phyloP scores from a whole-genome alignment of 2,888 invertebrate species.

The Argynnis bischoffii region DNA sequence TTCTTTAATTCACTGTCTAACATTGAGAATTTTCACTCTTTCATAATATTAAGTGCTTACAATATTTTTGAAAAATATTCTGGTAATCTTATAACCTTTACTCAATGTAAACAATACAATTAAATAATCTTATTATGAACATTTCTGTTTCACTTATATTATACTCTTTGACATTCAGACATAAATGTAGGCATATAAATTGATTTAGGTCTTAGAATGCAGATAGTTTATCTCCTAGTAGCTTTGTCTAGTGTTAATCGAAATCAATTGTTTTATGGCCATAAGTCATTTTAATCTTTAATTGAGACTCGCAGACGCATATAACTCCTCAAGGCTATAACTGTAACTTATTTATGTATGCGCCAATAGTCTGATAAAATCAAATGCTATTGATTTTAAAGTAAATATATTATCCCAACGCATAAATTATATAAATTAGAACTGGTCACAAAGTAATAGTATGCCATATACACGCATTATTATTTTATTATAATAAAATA shows the following conservation, averaged over 20 bases:
- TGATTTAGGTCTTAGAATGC: conserved; percentile 33
- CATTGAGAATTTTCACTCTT: too few relatives aligned
- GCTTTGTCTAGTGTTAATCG: conserved; percentile 74
- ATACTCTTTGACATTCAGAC: conserved; percentile 29
- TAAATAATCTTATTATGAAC: too few relatives aligned
- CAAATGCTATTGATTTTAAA: conserved; percentile 36
- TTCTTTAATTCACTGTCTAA: too few relatives aligned
- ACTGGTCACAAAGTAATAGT: not conserved
- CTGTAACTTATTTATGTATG: conserved; percentile 45
- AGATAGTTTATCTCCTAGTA: conserved; percentile 57
- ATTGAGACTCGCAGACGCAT: conserved; percentile 68
- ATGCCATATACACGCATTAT: too few relatives aligned
- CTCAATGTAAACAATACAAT: too few relatives aligned
- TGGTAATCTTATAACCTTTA: too few relatives aligned
- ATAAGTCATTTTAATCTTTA: conserved; percentile 73
- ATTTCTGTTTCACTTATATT: conserved; percentile 21
- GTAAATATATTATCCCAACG: conserved; percentile 14
- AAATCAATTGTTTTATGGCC: conserved; percentile 75
- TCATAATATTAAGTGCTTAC: too few relatives aligned
- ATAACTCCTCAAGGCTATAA: conserved; percentile 58
- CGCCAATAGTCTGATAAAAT: conserved; percentile 26
- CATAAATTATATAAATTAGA: not conserved
- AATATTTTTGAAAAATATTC: too few relatives aligned
- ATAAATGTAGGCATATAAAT: conserved; percentile 29
- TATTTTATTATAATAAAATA: too few relatives aligned